Evolutionary conservation across 2,888 invertebrate species (phyloP), one percentile per base, ranked within the genome.

Genomic region (Yponomeuta cagnagella): DNA sequence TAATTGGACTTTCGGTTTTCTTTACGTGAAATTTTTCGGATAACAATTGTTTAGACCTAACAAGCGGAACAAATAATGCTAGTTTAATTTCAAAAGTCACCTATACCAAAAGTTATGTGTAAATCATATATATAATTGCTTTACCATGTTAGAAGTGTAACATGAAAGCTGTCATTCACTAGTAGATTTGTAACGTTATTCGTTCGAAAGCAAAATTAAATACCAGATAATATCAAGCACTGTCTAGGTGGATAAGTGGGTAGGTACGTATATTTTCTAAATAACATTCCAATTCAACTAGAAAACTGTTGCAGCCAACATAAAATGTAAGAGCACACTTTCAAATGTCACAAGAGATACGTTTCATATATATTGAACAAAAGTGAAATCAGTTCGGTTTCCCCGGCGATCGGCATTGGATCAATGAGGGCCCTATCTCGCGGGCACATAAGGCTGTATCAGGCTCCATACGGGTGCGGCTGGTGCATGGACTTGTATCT

Each of bases 341-440:
- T 68, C 68, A 68, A 68, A 68, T 68, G 68, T 68, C 68, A 68
- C 68, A 75, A 76, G 74, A 70, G 73, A 71, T 70, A 77, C 77
- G 76, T 78, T 63, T 69, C 63, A 15, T 58, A 58, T 37, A 63
- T 63, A 63, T 15, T 73, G 74, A 82, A 82, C 79, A 85, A 87
- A 89, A 89, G 89, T 87, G 89, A 90, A 90, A 89, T 83, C 82
- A 74, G 77, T 74, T 75, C 77, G 78, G 81, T 84, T 84, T 78
- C 79, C 80, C 79, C 78, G 73, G 74, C 76, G 71, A n/a, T 63
- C 48, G 23, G 33, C 64, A 48, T 48, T 9, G 73, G 74, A 12
- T 69, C 30, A 75, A 89, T 90, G 79, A 80, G 90, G 90, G 90
- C 80, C 52, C 77, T 88, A 90, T 90, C 87, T 43, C 30, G 12